A percentile compares a stretch with the other conserved stretches of the same genome.
Conservation (phyloP, 2,888 invertebrate genomes). For the Sphecodes monilicornis region DNA sequence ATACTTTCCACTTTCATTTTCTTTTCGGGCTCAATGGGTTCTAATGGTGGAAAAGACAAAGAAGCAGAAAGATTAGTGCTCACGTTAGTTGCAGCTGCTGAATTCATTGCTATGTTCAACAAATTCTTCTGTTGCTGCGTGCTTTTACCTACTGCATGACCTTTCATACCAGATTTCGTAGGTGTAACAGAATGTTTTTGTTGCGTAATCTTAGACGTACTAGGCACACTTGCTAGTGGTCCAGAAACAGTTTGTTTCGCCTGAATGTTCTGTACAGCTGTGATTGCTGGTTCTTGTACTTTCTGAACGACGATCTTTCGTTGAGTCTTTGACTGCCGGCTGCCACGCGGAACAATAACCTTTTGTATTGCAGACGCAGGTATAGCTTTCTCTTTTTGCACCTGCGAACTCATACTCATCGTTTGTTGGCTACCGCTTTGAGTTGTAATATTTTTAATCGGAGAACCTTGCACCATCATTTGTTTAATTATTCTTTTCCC, state of each 20-base stretch:
- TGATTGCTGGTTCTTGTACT: constrained; percentile 57
- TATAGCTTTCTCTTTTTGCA: constrained; percentile 67
- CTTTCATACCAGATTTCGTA: constrained; percentile 50
- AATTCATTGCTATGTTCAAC: constrained; percentile 68
- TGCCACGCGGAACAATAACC: constrained; percentile 69
- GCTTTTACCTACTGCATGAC: constrained; percentile 43
- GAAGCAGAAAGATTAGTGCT: constrained; percentile 53
- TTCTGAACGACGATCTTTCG: constrained; percentile 75
- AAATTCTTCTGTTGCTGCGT: constrained; percentile 68
- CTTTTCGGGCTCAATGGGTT: constrained; percentile 69
- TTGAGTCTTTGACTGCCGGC: constrained; percentile 71
- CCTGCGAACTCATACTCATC: constrained; percentile 52
- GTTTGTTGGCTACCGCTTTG: constrained; percentile 62
- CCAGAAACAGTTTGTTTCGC: constrained; percentile 50
- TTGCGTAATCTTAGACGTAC: constrained; percentile 46
- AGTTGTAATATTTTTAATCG: constrained; percentile 63
- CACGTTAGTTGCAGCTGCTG: constrained; percentile 38
- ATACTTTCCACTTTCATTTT: constrained; percentile 62
- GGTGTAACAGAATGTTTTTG: constrained; percentile 55
- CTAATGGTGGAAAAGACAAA: constrained; percentile 68
- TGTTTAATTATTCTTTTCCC: constrained; percentile 74
- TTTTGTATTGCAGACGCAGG: constrained; percentile 66
- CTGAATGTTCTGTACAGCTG: constrained; percentile 60
- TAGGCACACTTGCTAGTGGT: constrained; percentile 28
- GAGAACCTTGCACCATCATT: constrained; percentile 59